Evolutionary conservation across 2,797 vertebrate genomes (phyloP).

Genomic region (Chiloscyllium punctatum): DNA sequence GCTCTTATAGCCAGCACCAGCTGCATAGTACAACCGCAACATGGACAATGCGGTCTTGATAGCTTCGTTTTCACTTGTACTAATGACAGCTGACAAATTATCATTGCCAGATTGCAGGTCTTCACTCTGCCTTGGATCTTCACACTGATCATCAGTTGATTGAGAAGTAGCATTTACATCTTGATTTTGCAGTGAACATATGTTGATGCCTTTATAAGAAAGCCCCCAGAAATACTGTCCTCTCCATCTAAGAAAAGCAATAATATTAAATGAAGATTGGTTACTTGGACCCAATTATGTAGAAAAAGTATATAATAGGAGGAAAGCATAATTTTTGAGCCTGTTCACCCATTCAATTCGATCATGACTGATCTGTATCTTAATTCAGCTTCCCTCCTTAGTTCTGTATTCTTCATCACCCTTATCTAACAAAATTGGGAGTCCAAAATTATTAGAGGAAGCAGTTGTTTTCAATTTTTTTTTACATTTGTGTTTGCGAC

Average conservation of each 20-base stretch:
- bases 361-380: not conserved
- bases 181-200: conserved; percentile 54
- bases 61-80: conserved; percentile 65
- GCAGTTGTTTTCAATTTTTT: not conserved
- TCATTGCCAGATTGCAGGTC: not conserved
- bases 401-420: not conserved
- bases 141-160: not conserved
- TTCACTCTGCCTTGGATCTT: not conserved
- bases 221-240: conserved; percentile 68
- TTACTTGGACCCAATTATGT: conserved; percentile 12
- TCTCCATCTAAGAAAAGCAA: conserved; percentile 55
- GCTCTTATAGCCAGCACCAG: conserved; percentile 78
- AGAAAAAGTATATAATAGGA: not conserved
- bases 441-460: not conserved
- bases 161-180: not conserved
- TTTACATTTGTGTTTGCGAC: not conserved
- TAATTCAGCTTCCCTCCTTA: not conserved
- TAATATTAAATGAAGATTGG: not conserved
- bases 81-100: conserved; percentile 64
- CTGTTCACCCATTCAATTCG: not conserved
- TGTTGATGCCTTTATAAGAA: conserved; percentile 55
- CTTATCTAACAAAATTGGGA: not conserved
- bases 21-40: conserved; percentile 63
- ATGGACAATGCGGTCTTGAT: conserved; percentile 59
- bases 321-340: not conserved